These are phyloP conservation scores for Narcine bancroftii DNA, from an alignment of 2,113 vertebrate genomes.

Conservation along the genomic window DNA sequence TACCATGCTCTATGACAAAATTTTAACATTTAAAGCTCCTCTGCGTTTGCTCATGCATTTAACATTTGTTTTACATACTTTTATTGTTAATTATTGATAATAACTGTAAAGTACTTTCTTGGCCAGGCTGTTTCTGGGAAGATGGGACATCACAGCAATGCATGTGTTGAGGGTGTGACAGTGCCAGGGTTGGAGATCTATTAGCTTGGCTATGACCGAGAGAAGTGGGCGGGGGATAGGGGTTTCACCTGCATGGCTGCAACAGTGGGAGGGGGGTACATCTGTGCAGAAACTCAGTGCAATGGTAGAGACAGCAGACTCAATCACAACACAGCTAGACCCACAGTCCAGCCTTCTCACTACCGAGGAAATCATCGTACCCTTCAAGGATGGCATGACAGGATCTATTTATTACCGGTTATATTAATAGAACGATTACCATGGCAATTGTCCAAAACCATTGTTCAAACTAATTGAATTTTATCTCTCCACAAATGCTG, in stretches of 20 bases:
- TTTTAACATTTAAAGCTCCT: too few relatives aligned
- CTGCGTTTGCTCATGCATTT: too few relatives aligned
- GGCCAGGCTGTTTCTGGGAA: not conserved
- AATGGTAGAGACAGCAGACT: not conserved
- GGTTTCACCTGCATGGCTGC: too few relatives aligned
- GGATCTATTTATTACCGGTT: slow-evolving; percentile 20
- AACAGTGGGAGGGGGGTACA: too few relatives aligned
- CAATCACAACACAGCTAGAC: not conserved
- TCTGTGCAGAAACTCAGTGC: too few relatives aligned
- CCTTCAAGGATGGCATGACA: not conserved
- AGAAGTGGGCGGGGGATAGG: too few relatives aligned
- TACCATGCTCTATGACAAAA: too few relatives aligned
- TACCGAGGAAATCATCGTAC: not conserved
- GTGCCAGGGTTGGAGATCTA: too few relatives aligned
- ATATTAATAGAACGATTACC: slow-evolving; percentile 26
- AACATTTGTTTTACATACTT: not conserved
- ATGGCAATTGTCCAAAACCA: slow-evolving; percentile 12
- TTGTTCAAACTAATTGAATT: slow-evolving; percentile 29
- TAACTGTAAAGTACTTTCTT: not conserved
- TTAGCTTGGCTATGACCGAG: too few relatives aligned
- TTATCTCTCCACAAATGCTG: too few relatives aligned
- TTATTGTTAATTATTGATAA: not conserved
- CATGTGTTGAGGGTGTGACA: not conserved
- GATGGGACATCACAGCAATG: not conserved
- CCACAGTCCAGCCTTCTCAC: not conserved